Conservation (phyloP, 2,113 vertebrate genomes). For the Condylura cristata region DNA sequence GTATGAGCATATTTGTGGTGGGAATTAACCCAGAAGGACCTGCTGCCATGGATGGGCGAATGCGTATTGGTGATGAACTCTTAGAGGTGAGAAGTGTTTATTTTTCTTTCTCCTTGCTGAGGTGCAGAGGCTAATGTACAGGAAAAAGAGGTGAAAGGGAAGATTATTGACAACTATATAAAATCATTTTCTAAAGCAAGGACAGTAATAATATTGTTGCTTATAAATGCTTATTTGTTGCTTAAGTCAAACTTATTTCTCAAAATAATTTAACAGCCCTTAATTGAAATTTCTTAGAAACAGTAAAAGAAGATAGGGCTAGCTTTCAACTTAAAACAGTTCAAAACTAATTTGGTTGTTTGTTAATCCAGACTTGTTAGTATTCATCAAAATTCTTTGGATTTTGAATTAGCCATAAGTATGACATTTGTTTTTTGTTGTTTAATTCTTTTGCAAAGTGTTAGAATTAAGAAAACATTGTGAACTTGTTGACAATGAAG, state of each 20-base stretch:
- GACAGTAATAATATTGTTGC: background rate
- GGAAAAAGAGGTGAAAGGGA: background rate
- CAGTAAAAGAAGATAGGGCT: background rate
- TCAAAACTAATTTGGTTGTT: background rate
- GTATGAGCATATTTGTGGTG: slow-evolving; percentile 96
- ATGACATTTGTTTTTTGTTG: background rate
- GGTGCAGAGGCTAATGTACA: background rate
- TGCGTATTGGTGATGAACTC: slow-evolving; percentile 94
- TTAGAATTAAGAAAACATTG: background rate
- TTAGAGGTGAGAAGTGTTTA: slow-evolving; percentile 90
- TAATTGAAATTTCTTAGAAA: background rate
- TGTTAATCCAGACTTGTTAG: background rate
- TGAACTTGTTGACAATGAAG: background rate
- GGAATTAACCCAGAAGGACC: slow-evolving; percentile 93
- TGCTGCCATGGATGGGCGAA: slow-evolving; percentile 90
- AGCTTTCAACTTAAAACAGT: background rate
- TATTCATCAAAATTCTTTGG: background rate
- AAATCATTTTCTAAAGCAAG: background rate
- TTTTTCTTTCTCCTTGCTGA: background rate
- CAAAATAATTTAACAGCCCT: background rate
- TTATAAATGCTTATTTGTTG: background rate
- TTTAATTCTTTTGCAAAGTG: background rate
- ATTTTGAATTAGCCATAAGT: background rate
- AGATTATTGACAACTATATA: background rate
- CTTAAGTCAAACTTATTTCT: background rate